Evolutionary conservation across 2,797 vertebrate genomes (phyloP).

Genomic region (Ataeniobius toweri): DNA sequence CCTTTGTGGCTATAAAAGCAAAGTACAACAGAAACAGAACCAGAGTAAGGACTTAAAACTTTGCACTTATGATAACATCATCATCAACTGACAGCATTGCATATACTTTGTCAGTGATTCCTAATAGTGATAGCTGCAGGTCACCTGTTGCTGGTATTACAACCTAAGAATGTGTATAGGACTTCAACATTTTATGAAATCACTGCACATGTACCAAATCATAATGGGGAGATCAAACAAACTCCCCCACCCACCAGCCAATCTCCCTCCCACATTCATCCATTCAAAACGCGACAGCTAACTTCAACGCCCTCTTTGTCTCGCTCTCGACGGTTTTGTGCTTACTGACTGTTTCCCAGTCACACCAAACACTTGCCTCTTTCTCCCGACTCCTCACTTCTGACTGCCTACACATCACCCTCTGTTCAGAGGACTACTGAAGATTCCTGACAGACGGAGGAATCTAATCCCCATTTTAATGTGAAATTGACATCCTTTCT

Average conservation of each 20-base stretch:
- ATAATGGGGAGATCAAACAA: not conserved
- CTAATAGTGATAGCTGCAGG: not conserved
- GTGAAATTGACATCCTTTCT: not conserved
- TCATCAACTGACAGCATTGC: not conserved
- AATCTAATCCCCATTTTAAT: constrained; percentile 20
- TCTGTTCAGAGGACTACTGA: not conserved
- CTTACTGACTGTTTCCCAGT: constrained; percentile 20
- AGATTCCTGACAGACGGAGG: constrained; percentile 18
- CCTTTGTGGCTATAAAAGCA: too few species aligned
- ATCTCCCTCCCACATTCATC: not conserved
- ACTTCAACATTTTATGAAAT: not conserved
- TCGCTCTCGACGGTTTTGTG: not conserved
- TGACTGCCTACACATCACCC: constrained; percentile 34
- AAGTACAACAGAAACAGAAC: too few species aligned
- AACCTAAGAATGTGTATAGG: not conserved
- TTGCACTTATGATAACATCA: not conserved
- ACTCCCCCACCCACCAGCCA: not conserved
- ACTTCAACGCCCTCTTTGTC: constrained; percentile 30
- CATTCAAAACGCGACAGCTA: constrained; percentile 25
- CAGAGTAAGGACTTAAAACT: not conserved
- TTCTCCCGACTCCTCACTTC: constrained; percentile 17
- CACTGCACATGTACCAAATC: constrained; percentile 8
- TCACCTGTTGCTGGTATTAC: not conserved
- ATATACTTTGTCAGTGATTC: not conserved
- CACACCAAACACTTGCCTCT: constrained; percentile 30